Base-by-base conservation (phyloP, 2,888 invertebrate species). In the Cerceris rybyensis region DNA sequence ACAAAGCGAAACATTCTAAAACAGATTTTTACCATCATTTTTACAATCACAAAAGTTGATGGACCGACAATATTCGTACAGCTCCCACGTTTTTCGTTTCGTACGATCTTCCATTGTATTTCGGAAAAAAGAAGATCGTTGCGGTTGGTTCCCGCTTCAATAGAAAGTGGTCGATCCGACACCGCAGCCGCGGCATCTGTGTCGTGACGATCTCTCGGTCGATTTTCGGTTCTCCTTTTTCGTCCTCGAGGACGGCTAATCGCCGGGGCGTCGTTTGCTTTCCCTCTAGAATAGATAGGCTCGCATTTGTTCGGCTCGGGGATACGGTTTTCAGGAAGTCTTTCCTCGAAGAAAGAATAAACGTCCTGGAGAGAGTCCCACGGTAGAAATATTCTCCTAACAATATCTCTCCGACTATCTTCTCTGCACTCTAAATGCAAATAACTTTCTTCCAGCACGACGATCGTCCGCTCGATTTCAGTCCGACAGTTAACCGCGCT, bases 171-270 rank as follows among this genome's bases (percentile, higher is more conserved):
- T 67, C 70, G 73, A 78, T 75, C 49, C 63, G 69, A 60, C 78
- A 71, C 80, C 68, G 70, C 78, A 71, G 70, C 70, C 80, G 65
- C 61, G 70, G 80, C 78, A 78, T 80, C 78, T 68, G 80, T 71
- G 70, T 71, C 75, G 70, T 71, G 78, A 78, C 75, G 80, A 68
- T 80, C 77, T 59, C 60, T 70, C 80, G 65, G 68, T n/a, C 63
- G 69, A 76, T 81, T 77, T 76, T 70, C 71, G 74, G 58, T 70
- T 70, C 74, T 74, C 74, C 70, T 72, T 80, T 79, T 82, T 69
- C 65, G 68, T 67, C 68, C 64, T 39, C 55, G 58, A 49, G 14
- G 67, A 55, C 54, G 76, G 78, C 74, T 83, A 78, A 78, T 83
- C 82, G 78, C 59, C 52, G 67, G 75, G 42, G 72, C 78, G 75